Percentiles rank a stretch among this genome's conserved stretches.
Evolutionary conservation across 1,140 invertebrate species (phyloP).

Genomic region (Pogonomyrmex barbatus): DNA sequence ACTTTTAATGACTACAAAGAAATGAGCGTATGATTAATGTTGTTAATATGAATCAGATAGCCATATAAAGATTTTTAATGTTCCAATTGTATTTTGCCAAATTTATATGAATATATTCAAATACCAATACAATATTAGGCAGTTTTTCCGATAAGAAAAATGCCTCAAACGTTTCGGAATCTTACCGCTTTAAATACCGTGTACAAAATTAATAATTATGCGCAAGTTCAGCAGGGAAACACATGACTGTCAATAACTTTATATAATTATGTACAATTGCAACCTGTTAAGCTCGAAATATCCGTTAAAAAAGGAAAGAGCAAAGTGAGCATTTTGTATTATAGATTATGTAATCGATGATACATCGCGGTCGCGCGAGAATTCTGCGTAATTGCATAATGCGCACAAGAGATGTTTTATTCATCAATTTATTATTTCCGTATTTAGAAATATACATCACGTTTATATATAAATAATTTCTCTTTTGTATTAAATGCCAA

Average conservation of each 20-base stretch:
- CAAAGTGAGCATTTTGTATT: neutral
- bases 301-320: neutral
- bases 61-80: neutral
- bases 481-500: neutral
- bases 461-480: neutral
- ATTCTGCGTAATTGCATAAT: slow-evolving; percentile 30
- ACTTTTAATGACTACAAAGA: neutral
- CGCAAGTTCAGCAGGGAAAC: neutral
- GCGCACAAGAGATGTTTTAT: neutral
- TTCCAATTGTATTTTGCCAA: neutral
- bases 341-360: neutral
- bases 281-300: neutral
- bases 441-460: neutral
- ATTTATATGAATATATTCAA: neutral
- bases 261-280: neutral
- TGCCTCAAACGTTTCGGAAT: neutral
- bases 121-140: neutral
- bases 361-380: neutral
- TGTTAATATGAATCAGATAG: neutral
- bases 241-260: neutral
- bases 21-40: neutral
- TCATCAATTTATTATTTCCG: neutral
- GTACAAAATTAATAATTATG: neutral
- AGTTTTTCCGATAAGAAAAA: neutral
- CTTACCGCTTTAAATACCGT: neutral